phyloP scores from a whole-genome alignment of 2,888 invertebrate genomes.

The Oxystoma pomonae region DNA sequence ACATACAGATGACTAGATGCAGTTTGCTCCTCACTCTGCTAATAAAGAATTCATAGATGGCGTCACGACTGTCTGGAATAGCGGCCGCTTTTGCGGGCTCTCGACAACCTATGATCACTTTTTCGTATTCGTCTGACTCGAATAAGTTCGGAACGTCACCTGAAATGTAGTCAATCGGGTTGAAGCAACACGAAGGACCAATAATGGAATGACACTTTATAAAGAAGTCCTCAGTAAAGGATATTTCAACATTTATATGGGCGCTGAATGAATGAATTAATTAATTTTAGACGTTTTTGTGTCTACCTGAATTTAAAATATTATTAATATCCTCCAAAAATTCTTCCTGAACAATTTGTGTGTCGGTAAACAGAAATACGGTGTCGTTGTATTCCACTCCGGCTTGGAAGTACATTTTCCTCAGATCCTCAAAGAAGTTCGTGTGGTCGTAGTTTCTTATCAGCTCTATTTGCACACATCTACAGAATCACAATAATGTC shows the following conservation, averaged over 20 bases:
- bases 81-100: conserved; percentile 67
- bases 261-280: too few relatives aligned
- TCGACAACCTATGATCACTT: conserved; percentile 71
- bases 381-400: conserved; percentile 71
- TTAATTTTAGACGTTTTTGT: too few relatives aligned
- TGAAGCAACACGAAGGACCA: too few relatives aligned
- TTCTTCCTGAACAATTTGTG: conserved; percentile 85
- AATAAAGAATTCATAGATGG: conserved; percentile 81
- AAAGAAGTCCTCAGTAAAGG: too few relatives aligned
- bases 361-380: conserved; percentile 85
- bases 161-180: too few relatives aligned
- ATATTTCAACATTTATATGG: too few relatives aligned
- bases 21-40: conserved; percentile 77
- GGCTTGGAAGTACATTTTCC: conserved; percentile 73
- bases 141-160: conserved; percentile 90
- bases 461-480: conserved; percentile 85
- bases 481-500: conserved; percentile 36
- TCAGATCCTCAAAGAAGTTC: conserved; percentile 82
- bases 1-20: conserved; percentile 86
- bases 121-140: conserved; percentile 81
- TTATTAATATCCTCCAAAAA: conserved; percentile 92
- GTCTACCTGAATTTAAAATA: conserved; percentile 77
- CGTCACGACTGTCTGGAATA: conserved; percentile 67
- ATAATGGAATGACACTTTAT: too few relatives aligned
- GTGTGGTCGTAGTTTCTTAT: conserved; percentile 77